Base-by-base conservation (phyloP, 2,113 vertebrate genomes). In the Zingel zingel region DNA sequence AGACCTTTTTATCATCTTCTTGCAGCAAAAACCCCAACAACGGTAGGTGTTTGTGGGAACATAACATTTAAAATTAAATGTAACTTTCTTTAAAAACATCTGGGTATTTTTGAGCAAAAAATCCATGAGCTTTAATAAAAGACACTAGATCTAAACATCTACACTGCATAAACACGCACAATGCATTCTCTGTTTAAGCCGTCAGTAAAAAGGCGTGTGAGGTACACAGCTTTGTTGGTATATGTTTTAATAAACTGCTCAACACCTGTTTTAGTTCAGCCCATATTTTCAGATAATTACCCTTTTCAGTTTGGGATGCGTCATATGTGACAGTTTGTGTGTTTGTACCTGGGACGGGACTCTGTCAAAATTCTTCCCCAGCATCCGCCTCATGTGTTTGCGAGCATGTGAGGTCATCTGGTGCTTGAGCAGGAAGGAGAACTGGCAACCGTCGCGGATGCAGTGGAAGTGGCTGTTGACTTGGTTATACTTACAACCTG, bases 381-480 rank as follows among this genome's bases (percentile, higher is more conserved):
- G 95, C 98, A 99, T 99, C 93, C 98, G 96, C 58, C 98, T 96
- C 98, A 99, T 99, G 96, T 99, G 98, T 91, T 99, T 99, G 89
- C 98, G 96, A 78, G 98, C 97, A 0, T 99, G 98, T 3, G 98
- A 99, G 39, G 98, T 99, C 98, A 99, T 99, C 95, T 99, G 98
- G 94, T 99, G 98, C 94, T 99, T 99, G 73, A 99, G 97, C 85
- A 99, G 96, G 95, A 99, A 99, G 95, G 98, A 99, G 95, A 99
- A 99, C 95, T 98, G 97, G 96, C 98, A 99, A 89, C 96, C 98
- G 54, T 99, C 98, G 0, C 98, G 97, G 91, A 99, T 99, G 94
- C 98, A 99, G 94, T 99, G 98, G 94, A 99, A 99, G 92, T 99
- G 98, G 89, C 98, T 99, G 93, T 99, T 99, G 91, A 99, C 97